A percentile compares a stretch with the other conserved stretches of the same genome.
Evolutionary conservation across 1,140 invertebrate species (phyloP).

Genomic region (Danaus melanippus): DNA sequence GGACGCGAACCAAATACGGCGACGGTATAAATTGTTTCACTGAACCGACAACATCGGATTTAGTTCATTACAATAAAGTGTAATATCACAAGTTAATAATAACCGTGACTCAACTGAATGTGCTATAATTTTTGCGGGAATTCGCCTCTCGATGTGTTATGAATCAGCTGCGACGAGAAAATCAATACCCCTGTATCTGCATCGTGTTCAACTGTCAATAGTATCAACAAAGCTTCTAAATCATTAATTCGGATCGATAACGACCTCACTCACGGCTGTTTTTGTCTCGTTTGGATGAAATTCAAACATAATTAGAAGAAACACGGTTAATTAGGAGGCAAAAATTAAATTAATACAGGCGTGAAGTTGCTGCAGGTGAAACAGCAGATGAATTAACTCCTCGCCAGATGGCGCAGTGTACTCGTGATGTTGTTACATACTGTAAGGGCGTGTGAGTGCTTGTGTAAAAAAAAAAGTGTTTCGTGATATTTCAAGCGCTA

Average conservation of each 20-base stretch:
- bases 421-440: constrained; percentile 69
- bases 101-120: constrained; percentile 44
- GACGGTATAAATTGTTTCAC: constrained; percentile 4
- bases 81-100: constrained; percentile 27
- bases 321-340: constrained; percentile 30
- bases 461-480: constrained; percentile 67
- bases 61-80: constrained; percentile 19
- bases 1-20: constrained; percentile 8
- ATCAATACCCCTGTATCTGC: constrained; percentile 50
- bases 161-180: constrained; percentile 57
- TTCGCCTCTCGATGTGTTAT: constrained; percentile 26
- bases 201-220: constrained; percentile 3
- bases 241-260: constrained; percentile 1
- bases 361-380: constrained; percentile 54
- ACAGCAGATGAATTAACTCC: constrained; percentile 31
- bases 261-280: neutral
- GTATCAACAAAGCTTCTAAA: neutral
- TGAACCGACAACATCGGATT: constrained; percentile 9
- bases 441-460: constrained; percentile 68
- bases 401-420: constrained; percentile 66
- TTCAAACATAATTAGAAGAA: constrained; percentile 29
- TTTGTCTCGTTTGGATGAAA: constrained; percentile 17
- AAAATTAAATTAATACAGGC: constrained; percentile 48
- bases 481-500: constrained; percentile 55
- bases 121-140: constrained; percentile 47